Evolutionary conservation across 2,888 invertebrate species (phyloP).

Genomic region (Amphipyra berbera): DNA sequence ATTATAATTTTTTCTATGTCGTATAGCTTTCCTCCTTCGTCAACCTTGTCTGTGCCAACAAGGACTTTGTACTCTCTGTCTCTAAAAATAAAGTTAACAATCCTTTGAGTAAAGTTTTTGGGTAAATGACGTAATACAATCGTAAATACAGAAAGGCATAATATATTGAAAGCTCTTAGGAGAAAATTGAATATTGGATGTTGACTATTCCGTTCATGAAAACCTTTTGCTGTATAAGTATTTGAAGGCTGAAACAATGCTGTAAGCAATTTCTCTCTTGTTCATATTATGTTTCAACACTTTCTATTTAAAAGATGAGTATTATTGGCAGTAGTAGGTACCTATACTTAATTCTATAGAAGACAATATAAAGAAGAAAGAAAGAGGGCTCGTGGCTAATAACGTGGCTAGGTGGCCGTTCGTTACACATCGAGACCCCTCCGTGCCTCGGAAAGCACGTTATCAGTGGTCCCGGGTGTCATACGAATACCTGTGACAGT

Average conservation of each 20-base stretch:
- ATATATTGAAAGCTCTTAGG: conserved; percentile 29
- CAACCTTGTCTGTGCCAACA: conserved; percentile 59
- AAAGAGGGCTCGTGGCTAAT: too few relatives aligned
- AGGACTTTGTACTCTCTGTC: conserved; percentile 56
- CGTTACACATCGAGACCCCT: too few relatives aligned
- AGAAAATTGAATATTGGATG: conserved; percentile 44
- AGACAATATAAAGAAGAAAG: too few relatives aligned
- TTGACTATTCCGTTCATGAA: conserved; percentile 7
- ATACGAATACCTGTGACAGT: too few relatives aligned
- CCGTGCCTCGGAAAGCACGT: too few relatives aligned
- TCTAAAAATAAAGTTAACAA: conserved; percentile 50
- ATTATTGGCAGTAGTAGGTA: too few relatives aligned
- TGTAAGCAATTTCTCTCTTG: not conserved
- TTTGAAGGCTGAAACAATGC: conserved; percentile 1
- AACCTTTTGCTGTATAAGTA: conserved; percentile 15
- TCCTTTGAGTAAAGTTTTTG: conserved; percentile 12
- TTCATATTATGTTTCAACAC: not conserved
- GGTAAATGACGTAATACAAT: conserved; percentile 26
- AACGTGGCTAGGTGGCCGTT: too few relatives aligned
- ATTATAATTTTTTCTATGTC: conserved; percentile 61
- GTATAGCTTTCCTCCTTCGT: conserved; percentile 56
- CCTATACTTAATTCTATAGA: too few relatives aligned
- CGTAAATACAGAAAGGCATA: conserved; percentile 34
- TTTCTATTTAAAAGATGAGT: too few relatives aligned
- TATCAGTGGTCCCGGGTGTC: too few relatives aligned